These are phyloP conservation scores for Drymodes brunneopygia DNA, from an alignment of 2,113 vertebrate species.

Conservation along the genomic window DNA sequence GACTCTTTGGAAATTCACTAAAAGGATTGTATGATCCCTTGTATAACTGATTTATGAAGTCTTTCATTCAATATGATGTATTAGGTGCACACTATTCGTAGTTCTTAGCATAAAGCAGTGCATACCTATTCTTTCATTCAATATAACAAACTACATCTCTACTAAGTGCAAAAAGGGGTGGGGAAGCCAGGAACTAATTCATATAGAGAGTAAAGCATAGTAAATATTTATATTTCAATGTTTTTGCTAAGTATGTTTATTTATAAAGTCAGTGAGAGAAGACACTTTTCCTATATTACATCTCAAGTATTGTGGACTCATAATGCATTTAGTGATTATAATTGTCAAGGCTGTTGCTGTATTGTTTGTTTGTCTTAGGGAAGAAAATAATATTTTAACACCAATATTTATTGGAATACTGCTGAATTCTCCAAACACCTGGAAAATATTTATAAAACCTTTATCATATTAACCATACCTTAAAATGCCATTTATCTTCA, in stretches of 20 bases:
- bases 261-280: neutral
- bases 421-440: neutral
- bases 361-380: neutral
- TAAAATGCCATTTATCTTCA: neutral
- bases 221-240: conserved; percentile 3
- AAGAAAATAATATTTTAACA: neutral
- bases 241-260: neutral
- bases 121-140: neutral
- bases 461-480: neutral
- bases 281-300: neutral
- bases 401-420: neutral
- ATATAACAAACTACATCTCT: neutral
- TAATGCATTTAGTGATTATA: neutral
- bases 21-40: conserved; percentile 54
- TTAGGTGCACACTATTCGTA: neutral
- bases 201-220: neutral
- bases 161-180: conserved; percentile 31
- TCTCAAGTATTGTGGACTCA: neutral
- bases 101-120: neutral
- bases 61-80: conserved; percentile 56
- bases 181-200: conserved; percentile 7
- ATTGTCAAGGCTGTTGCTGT: neutral
- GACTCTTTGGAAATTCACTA: conserved; percentile 26
- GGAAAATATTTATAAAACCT: neutral
- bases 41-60: conserved; percentile 61